These are phyloP conservation scores for Thamnophis sirtalis DNA, from an alignment of 2,113 vertebrate species.

Conservation along the genomic window DNA sequence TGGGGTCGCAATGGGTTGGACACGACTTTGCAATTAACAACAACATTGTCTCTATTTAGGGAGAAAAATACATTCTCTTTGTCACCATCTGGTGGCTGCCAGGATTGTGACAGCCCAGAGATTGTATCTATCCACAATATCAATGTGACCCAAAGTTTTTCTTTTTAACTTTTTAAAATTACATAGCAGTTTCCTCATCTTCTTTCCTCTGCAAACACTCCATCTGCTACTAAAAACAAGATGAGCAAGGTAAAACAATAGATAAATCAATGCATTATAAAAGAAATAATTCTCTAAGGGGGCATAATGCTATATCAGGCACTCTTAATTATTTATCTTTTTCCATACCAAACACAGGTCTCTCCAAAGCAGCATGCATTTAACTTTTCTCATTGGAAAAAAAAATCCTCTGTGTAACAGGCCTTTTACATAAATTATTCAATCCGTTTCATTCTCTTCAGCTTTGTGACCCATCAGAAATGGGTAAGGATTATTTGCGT, in stretches of 20 bases:
- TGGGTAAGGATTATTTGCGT: neutral
- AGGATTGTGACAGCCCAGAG: too few relatives aligned
- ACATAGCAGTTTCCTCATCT: neutral
- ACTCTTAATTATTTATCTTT: slow-evolving; percentile 41
- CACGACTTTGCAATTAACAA: too few relatives aligned
- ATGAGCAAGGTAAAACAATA: slow-evolving; percentile 39
- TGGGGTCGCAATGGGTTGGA: too few relatives aligned
- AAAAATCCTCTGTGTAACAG: neutral
- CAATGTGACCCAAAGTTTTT: neutral
- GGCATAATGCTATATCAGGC: slow-evolving; percentile 26
- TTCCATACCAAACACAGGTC: slow-evolving; percentile 36
- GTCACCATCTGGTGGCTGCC: too few relatives aligned
- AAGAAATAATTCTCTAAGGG: slow-evolving; percentile 30
- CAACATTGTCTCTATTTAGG: too few relatives aligned
- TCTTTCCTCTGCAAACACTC: slow-evolving; percentile 16
- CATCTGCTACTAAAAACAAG: slow-evolving; percentile 5
- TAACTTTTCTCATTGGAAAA: neutral
- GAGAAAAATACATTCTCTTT: too few relatives aligned
- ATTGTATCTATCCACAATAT: neutral
- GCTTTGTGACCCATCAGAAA: neutral
- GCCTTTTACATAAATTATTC: neutral
- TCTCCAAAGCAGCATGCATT: slow-evolving; percentile 23
- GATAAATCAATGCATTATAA: slow-evolving; percentile 38
- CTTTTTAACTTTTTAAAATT: neutral
- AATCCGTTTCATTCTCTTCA: neutral